A percentile compares a stretch with the other conserved stretches of the same genome.
These are phyloP conservation scores for Pseudochromis fuscus DNA, from an alignment of 2,797 vertebrate species.

Conservation along the genomic window DNA sequence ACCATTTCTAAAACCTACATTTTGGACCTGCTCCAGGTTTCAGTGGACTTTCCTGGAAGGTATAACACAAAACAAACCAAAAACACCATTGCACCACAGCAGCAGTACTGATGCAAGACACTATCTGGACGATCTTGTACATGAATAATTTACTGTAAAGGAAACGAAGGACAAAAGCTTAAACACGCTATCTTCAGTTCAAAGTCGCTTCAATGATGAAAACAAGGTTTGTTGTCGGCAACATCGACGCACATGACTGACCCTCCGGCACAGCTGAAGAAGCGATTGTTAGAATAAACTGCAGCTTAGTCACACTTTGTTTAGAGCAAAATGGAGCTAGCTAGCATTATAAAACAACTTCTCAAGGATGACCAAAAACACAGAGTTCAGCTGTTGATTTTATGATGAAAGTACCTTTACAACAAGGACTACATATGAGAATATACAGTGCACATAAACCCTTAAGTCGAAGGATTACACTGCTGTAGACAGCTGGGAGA, in stretches of 20 bases:
- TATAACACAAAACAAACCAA: constrained; percentile 7
- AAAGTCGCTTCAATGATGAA: constrained; percentile 34
- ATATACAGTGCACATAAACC: neutral
- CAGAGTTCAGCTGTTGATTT: no score
- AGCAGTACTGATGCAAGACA: constrained; percentile 28
- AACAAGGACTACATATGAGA: no score
- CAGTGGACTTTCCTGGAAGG: neutral
- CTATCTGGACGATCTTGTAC: constrained; percentile 41
- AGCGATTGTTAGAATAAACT: constrained; percentile 5
- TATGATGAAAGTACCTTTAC: no score
- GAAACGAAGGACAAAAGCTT: constrained; percentile 8
- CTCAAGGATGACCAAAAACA: no score
- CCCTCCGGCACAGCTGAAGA: neutral
- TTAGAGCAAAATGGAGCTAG: neutral
- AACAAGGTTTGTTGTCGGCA: constrained; percentile 59
- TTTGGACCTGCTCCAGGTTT: neutral
- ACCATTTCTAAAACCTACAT: neutral
- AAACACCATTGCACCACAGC: constrained; percentile 3
- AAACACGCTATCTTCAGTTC: constrained; percentile 17
- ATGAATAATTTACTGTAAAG: constrained; percentile 46
- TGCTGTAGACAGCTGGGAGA: no score
- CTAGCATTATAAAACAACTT: no score
- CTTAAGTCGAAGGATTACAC: neutral
- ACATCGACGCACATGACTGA: constrained; percentile 26
- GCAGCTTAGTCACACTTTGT: neutral